Base-by-base conservation (phyloP, 2,797 vertebrate genomes). In the Rhinophrynus dorsalis region DNA sequence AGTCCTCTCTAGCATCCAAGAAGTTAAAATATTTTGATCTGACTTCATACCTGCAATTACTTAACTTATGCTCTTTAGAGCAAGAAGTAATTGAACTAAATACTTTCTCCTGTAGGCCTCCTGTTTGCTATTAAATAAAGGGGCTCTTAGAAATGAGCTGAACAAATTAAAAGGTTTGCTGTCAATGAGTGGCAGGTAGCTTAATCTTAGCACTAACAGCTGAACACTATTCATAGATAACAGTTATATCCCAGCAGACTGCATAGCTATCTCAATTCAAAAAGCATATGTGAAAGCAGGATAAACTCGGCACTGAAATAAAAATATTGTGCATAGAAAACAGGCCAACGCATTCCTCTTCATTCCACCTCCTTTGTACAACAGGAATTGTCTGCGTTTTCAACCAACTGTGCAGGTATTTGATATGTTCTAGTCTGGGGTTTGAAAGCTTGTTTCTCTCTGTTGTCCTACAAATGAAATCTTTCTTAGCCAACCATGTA, bases 221-320 rank as follows among this genome's bases (percentile, higher is more conserved):
- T 72, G 68, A 72, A 56, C 33, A 47, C 68, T 64, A 58, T 72
- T 72, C 61, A 72, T 58, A 72, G 60, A 56, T 56, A 45, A 47
- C 67, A 24, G 51, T 64, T 57, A 71, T 47, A 58, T 47, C 42
- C 24, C 60, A 48, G 23, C 27, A 12, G 17, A 50, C 35, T 17
- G 27, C 67, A 35, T 42, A 48, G 17, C 18, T 12, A 48, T 23
- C 21, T 55, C 27, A 38, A 62, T 35, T 33, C 21, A 33, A 67
- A 23, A 56, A 32, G 27, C 18, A 56, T 15, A 35, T 33, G n/a
- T 32, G 18, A 67, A 67, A 44, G 12, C 17, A 44, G 13, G 38
- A 40, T 9, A 21, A 17, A 48, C 40, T 8, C 17, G 20, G 18
- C 40, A 44, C 7, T 18, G 3, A 44, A 44, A 21, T 44, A 44